Evolutionary conservation across 2,888 invertebrate genomes (phyloP).

Genomic region (Apoderus coryli): DNA sequence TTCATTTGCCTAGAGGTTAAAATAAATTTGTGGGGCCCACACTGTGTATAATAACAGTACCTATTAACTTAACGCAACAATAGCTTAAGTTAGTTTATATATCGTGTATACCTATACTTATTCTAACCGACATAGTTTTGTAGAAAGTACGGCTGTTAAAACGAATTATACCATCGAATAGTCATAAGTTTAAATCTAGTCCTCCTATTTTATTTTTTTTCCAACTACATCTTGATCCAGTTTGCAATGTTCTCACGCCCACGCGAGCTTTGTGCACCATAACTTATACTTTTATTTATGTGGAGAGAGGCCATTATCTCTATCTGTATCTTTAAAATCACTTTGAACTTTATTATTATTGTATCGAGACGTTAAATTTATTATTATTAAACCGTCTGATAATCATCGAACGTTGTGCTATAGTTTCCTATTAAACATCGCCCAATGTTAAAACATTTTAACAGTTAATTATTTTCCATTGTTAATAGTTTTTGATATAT

Average conservation of each 20-base stretch:
- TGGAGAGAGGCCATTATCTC: constrained; percentile 15
- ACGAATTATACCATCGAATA: constrained; percentile 15
- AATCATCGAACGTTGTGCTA: not conserved
- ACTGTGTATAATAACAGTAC: too few species aligned
- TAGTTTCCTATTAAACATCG: not conserved
- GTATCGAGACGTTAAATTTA: not conserved
- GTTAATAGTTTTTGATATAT: too few species aligned
- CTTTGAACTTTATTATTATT: constrained; percentile 5
- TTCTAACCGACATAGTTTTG: constrained; percentile 29
- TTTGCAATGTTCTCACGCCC: constrained; percentile 15
- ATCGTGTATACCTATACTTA: too few species aligned
- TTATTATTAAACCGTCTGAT: constrained; percentile 2
- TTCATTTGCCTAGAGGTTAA: too few species aligned
- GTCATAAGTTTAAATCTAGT: constrained; percentile 14
- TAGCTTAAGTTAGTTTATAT: too few species aligned
- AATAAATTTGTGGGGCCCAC: too few species aligned
- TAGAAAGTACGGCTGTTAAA: constrained; percentile 25
- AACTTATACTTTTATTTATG: constrained; percentile 15
- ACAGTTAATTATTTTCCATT: too few species aligned
- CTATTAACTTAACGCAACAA: too few species aligned
- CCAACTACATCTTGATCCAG: constrained; percentile 16
- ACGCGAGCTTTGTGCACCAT: constrained; percentile 15
- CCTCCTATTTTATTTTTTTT: constrained; percentile 12
- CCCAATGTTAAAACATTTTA: too few species aligned
- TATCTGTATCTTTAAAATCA: constrained; percentile 16